These are phyloP conservation scores for Nothocercus julius DNA, from an alignment of 2,113 vertebrate species.

Conservation along the genomic window DNA sequence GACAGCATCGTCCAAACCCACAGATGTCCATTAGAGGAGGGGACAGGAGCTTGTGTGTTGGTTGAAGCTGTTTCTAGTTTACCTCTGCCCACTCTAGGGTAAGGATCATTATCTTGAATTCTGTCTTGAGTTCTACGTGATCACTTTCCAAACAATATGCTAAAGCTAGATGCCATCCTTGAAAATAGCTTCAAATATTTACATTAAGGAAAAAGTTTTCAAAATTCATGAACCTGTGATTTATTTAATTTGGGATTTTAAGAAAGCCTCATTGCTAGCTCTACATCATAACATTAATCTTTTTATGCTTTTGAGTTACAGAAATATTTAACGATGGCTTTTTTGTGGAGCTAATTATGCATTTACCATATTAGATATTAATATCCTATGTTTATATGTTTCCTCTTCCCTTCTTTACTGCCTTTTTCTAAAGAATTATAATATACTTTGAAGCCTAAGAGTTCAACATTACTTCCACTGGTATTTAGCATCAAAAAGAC, in stretches of 20 bases:
- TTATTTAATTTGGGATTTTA: neutral
- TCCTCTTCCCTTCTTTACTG: too few relatives aligned
- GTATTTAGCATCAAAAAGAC: neutral
- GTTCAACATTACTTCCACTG: neutral
- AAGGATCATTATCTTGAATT: neutral
- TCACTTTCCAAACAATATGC: neutral
- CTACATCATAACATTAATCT: neutral
- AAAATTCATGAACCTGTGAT: neutral
- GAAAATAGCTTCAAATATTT: neutral
- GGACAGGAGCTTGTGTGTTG: neutral
- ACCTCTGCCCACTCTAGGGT: neutral
- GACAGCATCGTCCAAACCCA: neutral
- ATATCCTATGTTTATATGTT: rapidly evolving
- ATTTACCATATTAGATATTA: neutral
- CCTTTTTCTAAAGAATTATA: neutral
- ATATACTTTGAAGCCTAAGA: neutral
- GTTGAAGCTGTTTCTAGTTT: neutral
- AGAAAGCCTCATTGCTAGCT: neutral
- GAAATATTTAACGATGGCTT: neutral
- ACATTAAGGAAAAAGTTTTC: neutral
- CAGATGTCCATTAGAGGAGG: neutral
- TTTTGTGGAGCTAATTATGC: neutral
- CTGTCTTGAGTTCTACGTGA: neutral
- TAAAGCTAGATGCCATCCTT: neutral
- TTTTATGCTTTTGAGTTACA: neutral